These are phyloP conservation scores for Mnemiopsis leidyi DNA, from an alignment of 37 sponge, comb jelly and placozoan genomes.

Conservation along the genomic window DNA sequence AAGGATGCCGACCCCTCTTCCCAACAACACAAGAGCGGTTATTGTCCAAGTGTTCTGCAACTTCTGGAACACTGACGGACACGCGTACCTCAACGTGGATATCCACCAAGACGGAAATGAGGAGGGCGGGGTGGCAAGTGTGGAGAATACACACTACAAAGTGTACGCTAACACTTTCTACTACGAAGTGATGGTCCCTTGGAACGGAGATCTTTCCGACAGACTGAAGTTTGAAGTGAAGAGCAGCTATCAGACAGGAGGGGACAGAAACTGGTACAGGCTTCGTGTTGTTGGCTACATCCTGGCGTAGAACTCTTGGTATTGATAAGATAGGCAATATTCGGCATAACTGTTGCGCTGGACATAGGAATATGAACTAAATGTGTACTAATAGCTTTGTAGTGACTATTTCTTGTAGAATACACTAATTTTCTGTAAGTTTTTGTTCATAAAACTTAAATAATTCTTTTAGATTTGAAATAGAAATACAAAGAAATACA, in stretches of 20 bases:
- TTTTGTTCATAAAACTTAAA: too few species aligned
- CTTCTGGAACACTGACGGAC: neutral
- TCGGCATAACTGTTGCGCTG: too few species aligned
- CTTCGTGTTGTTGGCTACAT: neutral
- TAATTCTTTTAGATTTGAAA: too few species aligned
- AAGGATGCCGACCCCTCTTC: neutral
- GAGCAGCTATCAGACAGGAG: neutral
- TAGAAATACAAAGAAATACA: too few species aligned
- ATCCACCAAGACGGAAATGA: neutral
- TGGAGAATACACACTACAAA: neutral
- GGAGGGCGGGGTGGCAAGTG: neutral
- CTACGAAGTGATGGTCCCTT: neutral
- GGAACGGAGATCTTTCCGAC: neutral
- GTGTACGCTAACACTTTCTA: neutral
- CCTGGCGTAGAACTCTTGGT: neutral
- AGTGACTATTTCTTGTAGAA: too few species aligned
- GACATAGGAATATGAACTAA: too few species aligned
- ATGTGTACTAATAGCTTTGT: too few species aligned
- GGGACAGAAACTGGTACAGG: neutral
- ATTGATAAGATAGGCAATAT: too few species aligned
- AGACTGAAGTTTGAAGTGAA: neutral
- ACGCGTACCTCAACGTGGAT: neutral
- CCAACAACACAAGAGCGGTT: neutral
- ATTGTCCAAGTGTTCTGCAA: neutral
- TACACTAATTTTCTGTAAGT: too few species aligned